Conservation (phyloP, 2,797 vertebrate species). For the Huso huso region DNA sequence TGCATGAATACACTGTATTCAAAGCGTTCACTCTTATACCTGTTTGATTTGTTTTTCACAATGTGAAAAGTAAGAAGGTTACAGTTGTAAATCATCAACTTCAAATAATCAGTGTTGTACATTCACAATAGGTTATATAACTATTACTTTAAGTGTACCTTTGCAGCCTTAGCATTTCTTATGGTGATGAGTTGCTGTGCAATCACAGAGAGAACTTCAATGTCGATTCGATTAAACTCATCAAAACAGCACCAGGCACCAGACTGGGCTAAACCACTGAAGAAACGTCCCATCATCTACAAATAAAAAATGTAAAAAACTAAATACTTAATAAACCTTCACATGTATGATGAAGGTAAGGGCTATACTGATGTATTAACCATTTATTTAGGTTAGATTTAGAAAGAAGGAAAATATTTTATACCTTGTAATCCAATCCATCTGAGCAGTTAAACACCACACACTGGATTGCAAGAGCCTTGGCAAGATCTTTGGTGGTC, state of each 20-base stretch:
- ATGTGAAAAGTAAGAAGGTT: not conserved
- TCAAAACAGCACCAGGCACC: slow-evolving; percentile 86
- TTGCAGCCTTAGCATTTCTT: slow-evolving; percentile 72
- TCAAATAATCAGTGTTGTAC: not conserved
- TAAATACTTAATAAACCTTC: not conserved
- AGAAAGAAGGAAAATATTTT: not conserved
- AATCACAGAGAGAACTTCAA: slow-evolving; percentile 77
- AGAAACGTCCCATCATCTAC: slow-evolving; percentile 84
- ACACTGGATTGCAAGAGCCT: slow-evolving; percentile 79
- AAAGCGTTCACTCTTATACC: too few relatives aligned
- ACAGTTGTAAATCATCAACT: not conserved
- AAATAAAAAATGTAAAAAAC: slow-evolving; percentile 22
- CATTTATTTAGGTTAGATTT: too few relatives aligned
- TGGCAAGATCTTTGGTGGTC: slow-evolving; percentile 80
- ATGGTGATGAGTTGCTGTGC: slow-evolving; percentile 81
- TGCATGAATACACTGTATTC: too few relatives aligned
- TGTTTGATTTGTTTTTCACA: not conserved
- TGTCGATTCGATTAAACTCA: slow-evolving; percentile 80
- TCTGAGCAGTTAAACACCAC: slow-evolving; percentile 86
- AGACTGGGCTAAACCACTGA: slow-evolving; percentile 78
- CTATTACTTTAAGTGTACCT: slow-evolving; percentile 44
- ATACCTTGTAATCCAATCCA: slow-evolving; percentile 82
- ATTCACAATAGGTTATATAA: not conserved
- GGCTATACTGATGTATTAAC: not conserved
- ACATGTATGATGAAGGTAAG: not conserved